phyloP scores from a whole-genome alignment of 2,888 invertebrate genomes.

The Campoplex nolae region DNA sequence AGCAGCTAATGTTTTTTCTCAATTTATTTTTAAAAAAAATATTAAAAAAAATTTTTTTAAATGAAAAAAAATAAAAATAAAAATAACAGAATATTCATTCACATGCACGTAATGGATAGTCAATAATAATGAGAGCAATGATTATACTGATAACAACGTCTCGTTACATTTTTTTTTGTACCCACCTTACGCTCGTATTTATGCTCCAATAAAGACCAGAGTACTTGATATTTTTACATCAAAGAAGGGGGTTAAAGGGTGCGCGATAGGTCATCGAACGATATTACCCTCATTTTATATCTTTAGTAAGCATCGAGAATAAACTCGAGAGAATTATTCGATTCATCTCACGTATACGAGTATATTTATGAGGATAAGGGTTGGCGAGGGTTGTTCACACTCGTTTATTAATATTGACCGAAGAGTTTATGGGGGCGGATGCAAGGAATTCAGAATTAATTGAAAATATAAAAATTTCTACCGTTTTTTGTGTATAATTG shows the following conservation, averaged over 20 bases:
- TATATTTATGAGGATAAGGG: constrained; percentile 30
- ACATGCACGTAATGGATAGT: neutral
- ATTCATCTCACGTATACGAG: constrained; percentile 13
- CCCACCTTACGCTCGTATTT: constrained; percentile 48
- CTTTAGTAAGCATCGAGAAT: constrained; percentile 21
- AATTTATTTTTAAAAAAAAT: neutral
- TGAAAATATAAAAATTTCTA: neutral
- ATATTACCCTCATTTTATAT: constrained; percentile 56
- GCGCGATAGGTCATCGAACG: constrained; percentile 59
- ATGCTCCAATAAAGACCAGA: constrained; percentile 62
- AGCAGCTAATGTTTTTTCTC: neutral
- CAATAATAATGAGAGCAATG: neutral
- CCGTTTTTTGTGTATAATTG: neutral
- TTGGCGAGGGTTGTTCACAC: constrained; percentile 33
- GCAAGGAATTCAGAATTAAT: neutral
- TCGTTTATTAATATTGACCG: constrained; percentile 29
- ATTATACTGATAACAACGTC: neutral
- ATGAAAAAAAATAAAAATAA: neutral
- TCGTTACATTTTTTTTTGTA: constrained; percentile 48
- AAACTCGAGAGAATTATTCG: neutral
- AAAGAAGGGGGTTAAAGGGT: constrained; percentile 32
- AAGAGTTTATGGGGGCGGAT: neutral
- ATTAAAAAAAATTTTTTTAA: too few relatives aligned
- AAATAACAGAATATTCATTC: constrained; percentile 16
- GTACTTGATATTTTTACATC: constrained; percentile 61